Evolutionary conservation across 2,888 invertebrate genomes (phyloP), one percentile per base, ranked within the genome.

Genomic region (Halocaridina rubra): DNA sequence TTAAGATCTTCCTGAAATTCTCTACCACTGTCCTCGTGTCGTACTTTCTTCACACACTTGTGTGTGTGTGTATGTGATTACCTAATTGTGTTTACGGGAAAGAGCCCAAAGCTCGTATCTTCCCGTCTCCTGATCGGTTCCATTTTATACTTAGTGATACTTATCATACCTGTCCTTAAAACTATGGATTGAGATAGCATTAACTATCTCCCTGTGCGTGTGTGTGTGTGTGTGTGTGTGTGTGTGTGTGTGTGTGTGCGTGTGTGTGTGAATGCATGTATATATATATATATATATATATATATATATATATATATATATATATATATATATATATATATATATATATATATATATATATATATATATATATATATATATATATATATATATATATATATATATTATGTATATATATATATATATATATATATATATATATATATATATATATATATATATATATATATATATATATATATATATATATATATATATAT

Each of bases 401-500:
- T 74, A 46, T 74, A 46, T 33, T 1, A 30, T 2, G 29, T 27
- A 69, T 69, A 69, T 69, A 69, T 29, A 69, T 69, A 69, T 29
- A 69, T 69, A 29, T 29, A 69, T 69, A 69, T 29, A 69, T 69
- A 30, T 69, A 69, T 69, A 69, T 69, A 69, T 69, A 69, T 69
- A 69, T 69, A 69, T 69, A 69, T 69, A 69, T 69, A 69, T 69
- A 69, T 69, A 69, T 69, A 69, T 69, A 69, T 29, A 69, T 69
- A 69, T 69, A 69, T 29, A 69, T 69, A 69, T 29, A 69, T 69
- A 29, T 16, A 69, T 69, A 69, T 24, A 69, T 69, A 69, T 69
- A 69, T 69, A 30, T 69, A 69, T 69, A 69, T 69, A 69, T 69
- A 69, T 69, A 69, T 69, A 69, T 69, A 69, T 69, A 69, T 69